phyloP scores from a whole-genome alignment of 1,140 invertebrate species.

The Hesperophylax magnus region DNA sequence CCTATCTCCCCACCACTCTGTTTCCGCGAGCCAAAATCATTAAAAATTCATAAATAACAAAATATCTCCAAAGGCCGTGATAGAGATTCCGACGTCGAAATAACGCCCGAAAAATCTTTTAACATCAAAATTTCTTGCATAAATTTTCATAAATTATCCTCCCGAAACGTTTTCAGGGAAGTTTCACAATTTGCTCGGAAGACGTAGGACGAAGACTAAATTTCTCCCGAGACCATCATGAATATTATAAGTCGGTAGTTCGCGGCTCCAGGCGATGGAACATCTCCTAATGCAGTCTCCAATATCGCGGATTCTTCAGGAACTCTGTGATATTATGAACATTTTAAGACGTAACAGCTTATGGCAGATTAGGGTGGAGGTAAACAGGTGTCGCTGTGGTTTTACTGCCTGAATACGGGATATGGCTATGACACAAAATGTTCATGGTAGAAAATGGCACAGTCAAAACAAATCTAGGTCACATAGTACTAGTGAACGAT shows the following conservation, averaged over 20 bases:
- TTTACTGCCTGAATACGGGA: too few species aligned
- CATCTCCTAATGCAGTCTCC: background rate
- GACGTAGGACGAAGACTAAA: background rate
- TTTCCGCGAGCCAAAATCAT: conserved; percentile 24
- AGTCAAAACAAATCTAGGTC: too few species aligned
- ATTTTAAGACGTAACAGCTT: too few species aligned
- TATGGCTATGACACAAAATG: too few species aligned
- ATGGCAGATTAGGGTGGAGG: too few species aligned
- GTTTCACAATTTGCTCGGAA: conserved; percentile 44
- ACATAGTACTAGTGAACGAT: too few species aligned
- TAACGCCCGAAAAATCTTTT: conserved; percentile 44
- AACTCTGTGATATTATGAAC: too few species aligned
- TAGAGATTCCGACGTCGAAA: conserved; percentile 19
- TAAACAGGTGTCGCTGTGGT: too few species aligned
- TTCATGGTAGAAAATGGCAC: too few species aligned
- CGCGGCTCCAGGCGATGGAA: background rate
- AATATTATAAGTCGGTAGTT: conserved; percentile 52
- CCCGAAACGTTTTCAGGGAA: conserved; percentile 39
- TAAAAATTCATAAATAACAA: conserved; percentile 49
- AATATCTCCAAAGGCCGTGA: conserved; percentile 3
- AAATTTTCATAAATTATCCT: conserved; percentile 53
- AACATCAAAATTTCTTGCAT: conserved; percentile 49
- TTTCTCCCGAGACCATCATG: conserved; percentile 51
- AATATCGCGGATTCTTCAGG: background rate
- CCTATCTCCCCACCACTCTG: background rate